A percentile compares a stretch with the other conserved stretches of the same genome.
Evolutionary conservation across 2,888 invertebrate genomes (phyloP).

Genomic region (Choristoneura rosaceana): DNA sequence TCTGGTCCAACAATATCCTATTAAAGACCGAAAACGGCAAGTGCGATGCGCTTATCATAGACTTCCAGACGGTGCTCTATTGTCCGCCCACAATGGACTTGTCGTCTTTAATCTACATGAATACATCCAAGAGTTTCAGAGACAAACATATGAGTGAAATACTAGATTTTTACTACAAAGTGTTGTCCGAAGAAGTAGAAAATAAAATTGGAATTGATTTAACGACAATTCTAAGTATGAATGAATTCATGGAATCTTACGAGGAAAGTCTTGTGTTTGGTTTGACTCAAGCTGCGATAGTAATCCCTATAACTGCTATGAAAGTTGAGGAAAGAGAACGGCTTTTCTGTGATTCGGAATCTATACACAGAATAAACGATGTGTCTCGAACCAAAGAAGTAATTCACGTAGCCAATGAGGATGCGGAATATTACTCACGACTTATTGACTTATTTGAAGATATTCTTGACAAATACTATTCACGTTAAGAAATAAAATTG

Average conservation of each 20-base stretch:
- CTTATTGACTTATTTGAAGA: constrained; percentile 84
- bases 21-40: constrained; percentile 66
- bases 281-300: constrained; percentile 70
- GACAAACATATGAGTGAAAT: constrained; percentile 72
- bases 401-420: constrained; percentile 61
- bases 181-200: constrained; percentile 72
- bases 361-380: constrained; percentile 54
- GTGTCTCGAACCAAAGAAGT: constrained; percentile 68
- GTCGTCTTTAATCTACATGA: constrained; percentile 83
- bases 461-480: constrained; percentile 79
- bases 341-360: constrained; percentile 63
- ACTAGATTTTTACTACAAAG: constrained; percentile 83
- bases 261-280: constrained; percentile 67
- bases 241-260: constrained; percentile 56
- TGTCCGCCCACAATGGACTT: constrained; percentile 88
- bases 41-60: constrained; percentile 85
- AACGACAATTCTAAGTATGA: constrained; percentile 55
- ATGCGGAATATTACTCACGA: constrained; percentile 66
- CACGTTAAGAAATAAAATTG: constrained; percentile 25
- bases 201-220: constrained; percentile 56
- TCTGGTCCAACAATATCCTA: constrained; percentile 88
- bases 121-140: constrained; percentile 75
- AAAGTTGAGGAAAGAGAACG: constrained; percentile 56
- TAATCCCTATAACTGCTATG: constrained; percentile 68
- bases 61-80: constrained; percentile 89